These are phyloP conservation scores for Sinocyclocheilus grahami DNA, from an alignment of 2,113 vertebrate genomes.

Conservation along the genomic window DNA sequence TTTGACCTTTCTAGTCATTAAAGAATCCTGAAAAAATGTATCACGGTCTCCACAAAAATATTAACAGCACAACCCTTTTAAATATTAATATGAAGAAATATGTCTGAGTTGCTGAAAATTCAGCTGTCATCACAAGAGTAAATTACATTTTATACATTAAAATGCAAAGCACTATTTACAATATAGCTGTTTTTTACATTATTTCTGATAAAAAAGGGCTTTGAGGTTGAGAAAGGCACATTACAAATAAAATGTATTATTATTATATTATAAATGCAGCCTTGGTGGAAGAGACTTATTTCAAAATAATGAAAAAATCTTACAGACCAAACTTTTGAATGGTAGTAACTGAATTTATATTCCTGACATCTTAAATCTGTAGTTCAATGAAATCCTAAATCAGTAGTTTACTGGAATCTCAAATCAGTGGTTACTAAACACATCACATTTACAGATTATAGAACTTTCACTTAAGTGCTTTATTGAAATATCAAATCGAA, in stretches of 20 bases:
- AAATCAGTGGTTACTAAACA: not conserved
- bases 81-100: not conserved
- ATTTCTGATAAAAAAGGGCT: not conserved
- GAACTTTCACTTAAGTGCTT: not conserved
- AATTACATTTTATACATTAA: not conserved
- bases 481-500: not conserved
- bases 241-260: too few species aligned
- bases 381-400: not conserved
- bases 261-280: not conserved
- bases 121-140: not conserved
- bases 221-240: too few species aligned
- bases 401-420: not conserved
- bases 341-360: not conserved
- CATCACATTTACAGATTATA: too few species aligned
- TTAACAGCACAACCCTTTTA: not conserved
- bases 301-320: not conserved
- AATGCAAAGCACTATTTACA: not conserved
- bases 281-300: not conserved
- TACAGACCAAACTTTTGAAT: not conserved
- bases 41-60: not conserved
- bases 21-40: not conserved
- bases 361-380: not conserved
- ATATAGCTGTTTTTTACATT: not conserved
- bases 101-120: not conserved
- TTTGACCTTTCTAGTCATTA: not conserved